A percentile compares a stretch with the other conserved stretches of the same genome.
phyloP scores from a whole-genome alignment of 1,140 invertebrate species.

The Sweltsa coloradensis region DNA sequence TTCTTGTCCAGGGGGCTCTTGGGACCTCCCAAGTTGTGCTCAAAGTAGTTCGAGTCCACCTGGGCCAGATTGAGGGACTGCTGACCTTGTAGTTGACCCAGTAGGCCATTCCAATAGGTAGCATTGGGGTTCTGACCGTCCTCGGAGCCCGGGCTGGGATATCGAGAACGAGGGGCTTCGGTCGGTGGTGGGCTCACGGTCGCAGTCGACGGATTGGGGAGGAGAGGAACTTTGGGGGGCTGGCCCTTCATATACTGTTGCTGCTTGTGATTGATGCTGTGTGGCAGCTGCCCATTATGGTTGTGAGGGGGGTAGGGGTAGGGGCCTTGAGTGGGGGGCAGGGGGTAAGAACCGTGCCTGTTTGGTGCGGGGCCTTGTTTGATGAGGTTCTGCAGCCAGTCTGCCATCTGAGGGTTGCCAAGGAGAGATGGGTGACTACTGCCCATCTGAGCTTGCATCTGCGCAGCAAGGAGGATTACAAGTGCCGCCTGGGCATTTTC shows the following conservation, averaged over 20 bases:
- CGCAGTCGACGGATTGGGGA: slow-evolving; percentile 11
- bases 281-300: slow-evolving; percentile 4
- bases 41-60: slow-evolving; percentile 7
- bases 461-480: slow-evolving; percentile 26
- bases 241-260: neutral
- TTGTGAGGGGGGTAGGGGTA: neutral
- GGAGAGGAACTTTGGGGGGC: slow-evolving; percentile 11
- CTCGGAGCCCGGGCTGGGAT: slow-evolving; percentile 1
- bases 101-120: slow-evolving; percentile 14
- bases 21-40: slow-evolving; percentile 4
- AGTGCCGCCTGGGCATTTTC: slow-evolving; percentile 13
- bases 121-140: slow-evolving; percentile 10
- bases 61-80: slow-evolving; percentile 2
- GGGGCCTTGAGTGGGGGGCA: slow-evolving; percentile 1
- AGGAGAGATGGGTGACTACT: slow-evolving; percentile 18
- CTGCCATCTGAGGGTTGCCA: slow-evolving; percentile 24
- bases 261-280: slow-evolving; percentile 2
- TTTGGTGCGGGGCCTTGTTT: slow-evolving; percentile 14
- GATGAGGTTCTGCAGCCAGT: slow-evolving; percentile 23
- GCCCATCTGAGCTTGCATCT: slow-evolving; percentile 21
- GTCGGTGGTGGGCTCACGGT: slow-evolving; percentile 15
- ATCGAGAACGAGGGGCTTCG: slow-evolving; percentile 13
- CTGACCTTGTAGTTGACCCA: slow-evolving; percentile 12
- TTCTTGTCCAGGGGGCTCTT: slow-evolving; percentile 10
- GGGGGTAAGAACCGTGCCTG: neutral